Evolutionary conservation across 1,140 invertebrate genomes (phyloP), one percentile per base, ranked within the genome.

Genomic region (Leptinotarsa texana): DNA sequence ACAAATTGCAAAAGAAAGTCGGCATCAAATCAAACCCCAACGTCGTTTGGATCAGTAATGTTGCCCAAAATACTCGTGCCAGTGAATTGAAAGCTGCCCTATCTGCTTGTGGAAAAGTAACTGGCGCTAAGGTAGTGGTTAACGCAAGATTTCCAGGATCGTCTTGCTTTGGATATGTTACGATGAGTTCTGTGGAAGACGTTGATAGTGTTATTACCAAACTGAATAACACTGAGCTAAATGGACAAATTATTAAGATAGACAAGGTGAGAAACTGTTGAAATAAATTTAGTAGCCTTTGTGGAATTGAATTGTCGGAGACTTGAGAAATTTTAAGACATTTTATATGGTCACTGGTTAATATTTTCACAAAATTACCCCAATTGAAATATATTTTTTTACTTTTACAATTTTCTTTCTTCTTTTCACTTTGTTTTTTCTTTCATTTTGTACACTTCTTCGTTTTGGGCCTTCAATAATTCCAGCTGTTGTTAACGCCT

Each of bases 71-170:
- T 49, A 98, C 96, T 27, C 89, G 94, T 51, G 96, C 96, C 42
- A 95, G 94, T 65, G 96, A 98, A 86, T 87, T 98, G 74, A 98
- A 98, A 84, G 91, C 93, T 73, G 89, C 96, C 21, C 96, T 98
- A 82, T 95, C 93, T 18, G 95, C 95, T 83, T 93, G 95, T 89
- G 96, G 96, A 79, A 98, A 98, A 90, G 96, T 98, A 4, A 91
- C 96, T 82, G 95, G 95, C 70, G 96, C 96, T 0, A 98, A 98
- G 88, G 94, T 98, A n/a, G 96, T 98, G 0, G 97, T 96, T 2
- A 98, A 97, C 87, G 95, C 96, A 1, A 89, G 92, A 71, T 95
- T 93, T 33, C 95, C 96, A 3, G 95, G 95, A 22, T 93, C 95
- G 21, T 90, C 94, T 69, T 98, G 96, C 85, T 98, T 97, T 85